Conservation (phyloP, 92 coral and sea anemone species). For the Epizoanthus scotinus region DNA sequence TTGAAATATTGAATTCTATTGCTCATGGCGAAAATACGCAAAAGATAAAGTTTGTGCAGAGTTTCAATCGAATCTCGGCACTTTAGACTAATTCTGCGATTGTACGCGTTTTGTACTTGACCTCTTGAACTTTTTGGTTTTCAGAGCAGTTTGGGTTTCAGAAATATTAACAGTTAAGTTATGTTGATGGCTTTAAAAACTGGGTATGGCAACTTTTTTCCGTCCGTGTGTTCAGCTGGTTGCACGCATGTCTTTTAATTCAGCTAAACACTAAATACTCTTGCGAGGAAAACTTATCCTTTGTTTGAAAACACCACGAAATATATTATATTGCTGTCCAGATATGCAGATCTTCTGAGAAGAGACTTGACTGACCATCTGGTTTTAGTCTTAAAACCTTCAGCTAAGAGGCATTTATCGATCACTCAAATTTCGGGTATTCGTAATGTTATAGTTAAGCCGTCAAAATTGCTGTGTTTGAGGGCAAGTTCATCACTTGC, state of each 20-base stretch:
- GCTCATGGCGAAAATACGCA: too few species aligned
- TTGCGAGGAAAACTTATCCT: not conserved
- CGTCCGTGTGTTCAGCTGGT: not conserved
- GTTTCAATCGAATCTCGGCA: too few species aligned
- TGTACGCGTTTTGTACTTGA: slow-evolving; percentile 1
- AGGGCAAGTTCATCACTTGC: too few species aligned
- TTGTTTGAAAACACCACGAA: not conserved
- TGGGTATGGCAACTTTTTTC: not conserved
- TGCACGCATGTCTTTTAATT: not conserved
- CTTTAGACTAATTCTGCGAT: not conserved
- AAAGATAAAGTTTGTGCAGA: too few species aligned
- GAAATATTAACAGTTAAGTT: not conserved
- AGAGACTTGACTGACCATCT: not conserved
- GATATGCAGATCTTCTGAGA: not conserved
- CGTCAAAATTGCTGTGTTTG: not conserved
- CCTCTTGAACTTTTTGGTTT: not conserved
- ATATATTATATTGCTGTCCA: not conserved
- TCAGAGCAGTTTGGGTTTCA: not conserved
- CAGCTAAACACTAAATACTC: not conserved
- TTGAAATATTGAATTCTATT: too few species aligned
- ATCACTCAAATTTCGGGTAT: not conserved
- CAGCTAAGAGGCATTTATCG: slow-evolving; percentile 6
- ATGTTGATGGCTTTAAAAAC: not conserved
- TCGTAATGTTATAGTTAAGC: not conserved
- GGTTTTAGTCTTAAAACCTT: slow-evolving; percentile 3